Base-by-base conservation (phyloP, 2,113 vertebrate species). In the Perccottus glenii region DNA sequence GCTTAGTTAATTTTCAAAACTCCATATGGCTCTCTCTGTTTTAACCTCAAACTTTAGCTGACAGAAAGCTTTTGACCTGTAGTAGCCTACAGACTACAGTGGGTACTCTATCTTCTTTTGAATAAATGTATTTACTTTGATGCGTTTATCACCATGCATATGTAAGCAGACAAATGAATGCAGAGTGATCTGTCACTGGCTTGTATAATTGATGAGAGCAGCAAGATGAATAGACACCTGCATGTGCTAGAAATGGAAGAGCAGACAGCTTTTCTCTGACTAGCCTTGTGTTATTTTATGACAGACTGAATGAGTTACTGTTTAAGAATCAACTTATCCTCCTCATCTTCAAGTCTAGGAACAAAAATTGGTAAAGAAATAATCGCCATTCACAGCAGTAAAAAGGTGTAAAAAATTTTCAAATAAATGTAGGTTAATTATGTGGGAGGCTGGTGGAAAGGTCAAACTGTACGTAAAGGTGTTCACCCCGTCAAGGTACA, bases 41-140 rank as follows among this genome's bases (percentile, higher is more conserved):
- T 9, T 16, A 3, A 38, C 38, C 49, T 45, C 12, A 12, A 33
- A 0, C 32, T 50, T n/a, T 19, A n/a, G 9, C 19, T 40, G 55
- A 44, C n/a, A 77, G 50, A 67, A 45, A 32, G 50, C 19, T 56
- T 6, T 70, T 70, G 75, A 61, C 58, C 70, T 53, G 59, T 76
- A 9, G 47, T 60, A 75, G 72, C 64, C 66, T 63, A 72, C 52
- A n/a, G 59, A 69, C 73, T 78, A 72, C 88, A 73, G 66, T 80
- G 60, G 60, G 52, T 70, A 75, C 86, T 90, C 78, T 61, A 80
- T 91, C 85, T 90, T 90, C 83, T 83, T 87, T 71, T 87, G 82
- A 92, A 91, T 89, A 88, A 74, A 91, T 90, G 85, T 87, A 89
- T 89, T 87, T 80, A 75, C 81, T 89, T 64, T 69, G 78, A 87